These are phyloP conservation scores for Meteorus sp. DNA, from an alignment of 1,140 invertebrate species.

Conservation along the genomic window DNA sequence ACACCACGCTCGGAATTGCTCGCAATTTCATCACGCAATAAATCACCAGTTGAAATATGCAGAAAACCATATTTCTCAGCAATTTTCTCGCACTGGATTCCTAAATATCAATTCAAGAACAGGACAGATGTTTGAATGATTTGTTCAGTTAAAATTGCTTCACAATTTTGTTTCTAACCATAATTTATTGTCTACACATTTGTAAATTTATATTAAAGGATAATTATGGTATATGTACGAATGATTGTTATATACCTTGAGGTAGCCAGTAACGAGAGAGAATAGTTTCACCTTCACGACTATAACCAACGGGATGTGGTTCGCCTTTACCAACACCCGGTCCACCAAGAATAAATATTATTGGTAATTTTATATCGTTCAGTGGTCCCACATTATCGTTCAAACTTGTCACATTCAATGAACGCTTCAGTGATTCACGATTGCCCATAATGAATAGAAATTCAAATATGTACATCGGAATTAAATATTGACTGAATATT, in stretches of 20 bases:
- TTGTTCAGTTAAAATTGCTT: too few species aligned
- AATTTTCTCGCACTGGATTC: slow-evolving; percentile 20
- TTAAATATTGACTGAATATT: not conserved
- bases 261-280: slow-evolving; percentile 3
- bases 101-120: too few species aligned
- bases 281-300: slow-evolving; percentile 14
- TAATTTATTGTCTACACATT: not conserved
- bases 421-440: not conserved
- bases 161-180: not conserved
- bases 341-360: slow-evolving; percentile 37
- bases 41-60: slow-evolving; percentile 20
- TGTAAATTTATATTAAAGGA: not conserved
- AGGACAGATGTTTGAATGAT: not conserved
- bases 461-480: not conserved
- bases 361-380: slow-evolving; percentile 26
- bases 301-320: slow-evolving; percentile 12
- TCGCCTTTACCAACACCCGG: slow-evolving; percentile 36
- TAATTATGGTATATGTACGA: too few species aligned
- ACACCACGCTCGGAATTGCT: slow-evolving; percentile 22
- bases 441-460: not conserved
- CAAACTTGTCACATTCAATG: not conserved
- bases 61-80: slow-evolving; percentile 27
- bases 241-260: too few species aligned
- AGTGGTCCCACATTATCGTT: slow-evolving; percentile 3
- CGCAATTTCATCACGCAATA: slow-evolving; percentile 28